Conservation (phyloP, 2,113 vertebrate genomes). For the Gadus chalcogrammus region DNA sequence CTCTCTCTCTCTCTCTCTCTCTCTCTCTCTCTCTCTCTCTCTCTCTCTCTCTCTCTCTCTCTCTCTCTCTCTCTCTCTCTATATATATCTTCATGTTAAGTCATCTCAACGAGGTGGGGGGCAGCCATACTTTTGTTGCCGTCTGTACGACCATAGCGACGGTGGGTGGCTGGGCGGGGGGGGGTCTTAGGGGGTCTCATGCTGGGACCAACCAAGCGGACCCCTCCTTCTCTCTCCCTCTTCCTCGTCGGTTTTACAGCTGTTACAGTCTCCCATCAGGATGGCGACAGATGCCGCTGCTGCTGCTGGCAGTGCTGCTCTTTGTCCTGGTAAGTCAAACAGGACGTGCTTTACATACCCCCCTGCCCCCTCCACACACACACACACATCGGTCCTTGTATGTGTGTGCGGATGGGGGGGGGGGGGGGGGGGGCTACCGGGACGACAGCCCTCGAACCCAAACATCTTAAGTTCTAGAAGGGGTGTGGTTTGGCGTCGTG, state of each 20-base stretch:
- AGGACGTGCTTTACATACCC: not conserved
- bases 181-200: not conserved
- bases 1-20: too few species aligned
- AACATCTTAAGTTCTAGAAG: not conserved
- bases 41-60: conserved; percentile 25
- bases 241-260: conserved; percentile 28
- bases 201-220: conserved; percentile 24
- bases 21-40: conserved; percentile 8
- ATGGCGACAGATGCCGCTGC: conserved; percentile 31
- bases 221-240: not conserved
- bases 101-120: conserved; percentile 32
- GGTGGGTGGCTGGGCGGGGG: not conserved
- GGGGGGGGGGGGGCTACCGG: not conserved
- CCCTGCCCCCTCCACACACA: not conserved
- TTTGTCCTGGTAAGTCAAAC: conserved; percentile 27
- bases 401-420: not conserved
- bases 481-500: not conserved
- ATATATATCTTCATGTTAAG: conserved; percentile 34
- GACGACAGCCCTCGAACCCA: not conserved
- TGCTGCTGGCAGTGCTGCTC: conserved; percentile 16
- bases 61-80: too few species aligned
- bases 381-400: not conserved
- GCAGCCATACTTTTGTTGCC: conserved; percentile 41
- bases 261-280: conserved; percentile 31
- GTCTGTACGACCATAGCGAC: not conserved